Base-by-base conservation (phyloP, 2,888 invertebrate genomes). In the Drosophila pseudotakahashii region DNA sequence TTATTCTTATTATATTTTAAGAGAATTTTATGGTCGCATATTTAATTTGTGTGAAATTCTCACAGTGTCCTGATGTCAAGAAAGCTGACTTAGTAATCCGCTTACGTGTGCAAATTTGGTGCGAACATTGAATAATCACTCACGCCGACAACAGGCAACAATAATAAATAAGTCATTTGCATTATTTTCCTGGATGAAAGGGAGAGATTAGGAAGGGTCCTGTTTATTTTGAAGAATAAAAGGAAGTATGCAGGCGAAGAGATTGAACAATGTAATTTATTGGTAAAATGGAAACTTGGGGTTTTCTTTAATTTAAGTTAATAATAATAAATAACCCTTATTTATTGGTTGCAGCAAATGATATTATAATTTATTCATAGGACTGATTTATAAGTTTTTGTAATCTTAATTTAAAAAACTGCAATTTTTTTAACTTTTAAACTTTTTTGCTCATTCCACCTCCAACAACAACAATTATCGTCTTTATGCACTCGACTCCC, bases 121-220 rank as follows among this genome's bases (percentile, higher is more conserved):
- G 80, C 37, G 61, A 85, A 74, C 85, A 85, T 82, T 79, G 86
- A 82, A 82, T 85, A 88, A 79, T 74, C 88, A 75, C 59, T 45
- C 41, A 53, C 44, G 47, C 51, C 59, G 67, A 66, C 57, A 73
- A 68, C 55, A 66, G 58, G 39, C 50, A 60, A 68, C 55, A 81
- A 77, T 62, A 74, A 50, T 36, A 71, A 75, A 53, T 37, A 70
- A 48, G 44, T 47, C 44, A 62, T 62, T 73, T 73, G 73, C 70
- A 73, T 66, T 52, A 52, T 32, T 34, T 34, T 2, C 39, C 7
- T 3, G 16, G 13, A 62, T 47, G 63, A 47, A 39, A 68, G 19
- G 45, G 11, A n/a, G 7, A 10, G 51, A 47, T 62, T 63, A 34
- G 9, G 34, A 36, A 62, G 26, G 39, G 13, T 14, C 9, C 14